Evolutionary conservation across 2,113 vertebrate genomes (phyloP).

Genomic region (Leuciscus idus): DNA sequence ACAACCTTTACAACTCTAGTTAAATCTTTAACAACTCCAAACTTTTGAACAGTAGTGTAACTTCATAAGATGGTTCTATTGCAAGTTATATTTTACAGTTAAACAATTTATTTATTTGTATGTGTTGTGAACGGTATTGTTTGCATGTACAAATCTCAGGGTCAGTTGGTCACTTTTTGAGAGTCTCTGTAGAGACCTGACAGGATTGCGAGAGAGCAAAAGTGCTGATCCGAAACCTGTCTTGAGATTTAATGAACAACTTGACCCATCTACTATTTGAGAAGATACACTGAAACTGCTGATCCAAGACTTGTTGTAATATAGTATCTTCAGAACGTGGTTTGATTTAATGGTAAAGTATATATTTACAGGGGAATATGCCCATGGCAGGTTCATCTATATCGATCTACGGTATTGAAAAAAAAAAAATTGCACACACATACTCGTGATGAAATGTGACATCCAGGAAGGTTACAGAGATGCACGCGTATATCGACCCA

Average conservation of each 20-base stretch:
- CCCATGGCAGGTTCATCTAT: not conserved
- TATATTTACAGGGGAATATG: constrained; percentile 1
- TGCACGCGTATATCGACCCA: constrained; percentile 6
- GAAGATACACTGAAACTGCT: constrained; percentile 6
- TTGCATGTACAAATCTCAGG: not conserved
- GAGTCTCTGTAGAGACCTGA: not conserved
- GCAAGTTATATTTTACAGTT: too few species aligned
- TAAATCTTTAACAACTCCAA: too few species aligned
- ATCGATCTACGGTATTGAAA: not conserved
- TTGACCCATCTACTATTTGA: not conserved
- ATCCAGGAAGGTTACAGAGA: constrained; percentile 21
- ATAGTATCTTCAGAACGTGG: not conserved
- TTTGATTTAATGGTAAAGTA: constrained; percentile 4
- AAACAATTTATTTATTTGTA: not conserved
- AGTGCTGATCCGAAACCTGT: not conserved
- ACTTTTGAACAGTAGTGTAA: too few species aligned
- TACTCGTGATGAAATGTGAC: constrained; percentile 13
- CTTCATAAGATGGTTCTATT: too few species aligned
- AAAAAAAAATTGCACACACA: constrained; percentile 11
- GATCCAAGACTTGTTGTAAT: constrained; percentile 23
- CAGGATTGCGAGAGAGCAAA: not conserved
- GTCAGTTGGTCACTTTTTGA: not conserved
- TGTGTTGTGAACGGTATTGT: not conserved
- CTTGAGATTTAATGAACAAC: not conserved
- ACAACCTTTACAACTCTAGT: too few species aligned